Percentiles rank a stretch among this genome's conserved stretches.
phyloP scores from a whole-genome alignment of 2,113 vertebrate species.

The Solenodon paradoxus region DNA sequence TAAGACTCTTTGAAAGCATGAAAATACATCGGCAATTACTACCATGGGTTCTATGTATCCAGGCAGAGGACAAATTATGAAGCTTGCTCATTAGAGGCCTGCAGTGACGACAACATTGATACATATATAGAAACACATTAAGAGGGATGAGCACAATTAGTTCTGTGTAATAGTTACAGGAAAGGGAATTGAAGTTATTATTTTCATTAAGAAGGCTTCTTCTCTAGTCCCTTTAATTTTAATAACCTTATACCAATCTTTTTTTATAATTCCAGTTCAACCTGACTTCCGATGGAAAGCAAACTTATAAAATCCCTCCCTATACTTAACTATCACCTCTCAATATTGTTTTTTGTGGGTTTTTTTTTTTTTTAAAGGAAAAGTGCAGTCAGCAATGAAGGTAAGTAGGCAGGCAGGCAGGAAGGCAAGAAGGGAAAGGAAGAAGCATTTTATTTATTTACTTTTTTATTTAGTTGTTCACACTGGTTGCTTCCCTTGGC shows the following conservation, averaged over 20 bases:
- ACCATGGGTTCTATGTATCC: background rate
- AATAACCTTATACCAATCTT: background rate
- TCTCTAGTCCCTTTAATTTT: conserved; percentile 6
- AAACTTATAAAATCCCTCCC: conserved; percentile 32
- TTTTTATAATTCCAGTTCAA: conserved; percentile 44
- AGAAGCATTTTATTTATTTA: no score
- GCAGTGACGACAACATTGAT: background rate
- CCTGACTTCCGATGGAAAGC: conserved; percentile 18
- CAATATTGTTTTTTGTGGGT: conserved; percentile 40
- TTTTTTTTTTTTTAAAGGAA: no score
- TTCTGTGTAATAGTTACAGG: background rate
- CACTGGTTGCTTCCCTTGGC: no score
- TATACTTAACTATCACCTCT: background rate
- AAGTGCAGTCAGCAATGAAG: no score
- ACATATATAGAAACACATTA: background rate
- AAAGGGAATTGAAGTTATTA: conserved; percentile 3
- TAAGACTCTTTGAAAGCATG: conserved; percentile 39
- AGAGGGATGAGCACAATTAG: background rate
- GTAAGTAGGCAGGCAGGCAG: no score
- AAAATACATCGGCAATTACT: conserved; percentile 6
- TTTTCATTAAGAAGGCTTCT: conserved; percentile 31
- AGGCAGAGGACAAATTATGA: background rate
- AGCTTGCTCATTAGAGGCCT: background rate
- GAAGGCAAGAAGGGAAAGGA: no score
- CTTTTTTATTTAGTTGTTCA: no score